These are phyloP conservation scores for Otolemur garnettii DNA, from an alignment of 2,113 vertebrate genomes.

Conservation along the genomic window DNA sequence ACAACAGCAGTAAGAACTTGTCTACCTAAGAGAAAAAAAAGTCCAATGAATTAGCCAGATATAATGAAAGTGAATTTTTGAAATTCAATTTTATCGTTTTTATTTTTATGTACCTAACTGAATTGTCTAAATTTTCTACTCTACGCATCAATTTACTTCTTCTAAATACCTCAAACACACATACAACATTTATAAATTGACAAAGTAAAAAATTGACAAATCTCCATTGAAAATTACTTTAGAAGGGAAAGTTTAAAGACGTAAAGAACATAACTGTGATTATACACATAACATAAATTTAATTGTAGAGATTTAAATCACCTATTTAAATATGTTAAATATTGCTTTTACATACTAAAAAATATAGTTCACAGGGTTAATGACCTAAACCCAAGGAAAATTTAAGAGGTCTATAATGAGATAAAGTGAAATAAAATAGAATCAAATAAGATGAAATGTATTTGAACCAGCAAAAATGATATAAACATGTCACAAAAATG, in stretches of 20 bases:
- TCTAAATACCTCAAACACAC: too few species aligned
- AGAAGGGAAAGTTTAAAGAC: background rate
- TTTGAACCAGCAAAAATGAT: background rate
- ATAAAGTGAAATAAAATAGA: background rate
- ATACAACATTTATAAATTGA: background rate
- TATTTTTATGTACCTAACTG: background rate
- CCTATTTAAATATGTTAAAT: constrained; percentile 23
- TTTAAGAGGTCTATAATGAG: background rate
- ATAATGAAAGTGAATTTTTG: background rate
- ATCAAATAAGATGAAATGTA: constrained; percentile 12
- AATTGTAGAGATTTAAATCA: background rate
- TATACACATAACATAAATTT: background rate
- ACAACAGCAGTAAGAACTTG: background rate
- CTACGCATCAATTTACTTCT: background rate
- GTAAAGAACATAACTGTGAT: background rate
- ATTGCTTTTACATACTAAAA: background rate
- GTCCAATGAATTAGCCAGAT: background rate
- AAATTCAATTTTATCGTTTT: background rate
- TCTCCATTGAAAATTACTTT: background rate
- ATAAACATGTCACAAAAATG: background rate
- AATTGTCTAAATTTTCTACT: background rate
- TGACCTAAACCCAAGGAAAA: background rate
- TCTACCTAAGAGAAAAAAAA: background rate
- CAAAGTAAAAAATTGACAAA: background rate
- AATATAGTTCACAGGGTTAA: background rate